Evolutionary conservation across 2,888 invertebrate species (phyloP).

Genomic region (Onthophagus sagittarius): DNA sequence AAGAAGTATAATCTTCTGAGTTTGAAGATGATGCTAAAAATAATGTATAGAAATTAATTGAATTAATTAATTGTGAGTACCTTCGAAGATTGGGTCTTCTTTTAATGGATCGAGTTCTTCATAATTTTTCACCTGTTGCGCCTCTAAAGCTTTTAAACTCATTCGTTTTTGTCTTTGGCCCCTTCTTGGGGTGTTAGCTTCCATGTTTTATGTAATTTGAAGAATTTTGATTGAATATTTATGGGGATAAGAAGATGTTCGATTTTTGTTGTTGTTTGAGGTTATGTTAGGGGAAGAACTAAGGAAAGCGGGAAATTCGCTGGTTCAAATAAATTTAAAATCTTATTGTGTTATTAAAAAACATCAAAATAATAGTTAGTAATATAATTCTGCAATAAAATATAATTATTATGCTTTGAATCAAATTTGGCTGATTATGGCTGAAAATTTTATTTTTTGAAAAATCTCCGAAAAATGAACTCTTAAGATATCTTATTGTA

Average conservation of each 20-base stretch:
- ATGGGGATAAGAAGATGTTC: too few species aligned
- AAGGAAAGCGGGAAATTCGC: too few species aligned
- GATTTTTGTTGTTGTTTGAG: neutral
- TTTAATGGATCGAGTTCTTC: neutral
- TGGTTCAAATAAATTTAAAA: neutral
- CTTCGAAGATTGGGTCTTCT: neutral
- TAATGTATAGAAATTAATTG: neutral
- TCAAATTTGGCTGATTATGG: too few species aligned
- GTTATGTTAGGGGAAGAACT: too few species aligned
- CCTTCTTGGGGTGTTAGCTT: slow-evolving; percentile 10
- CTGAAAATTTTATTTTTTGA: too few species aligned
- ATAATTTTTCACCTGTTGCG: slow-evolving; percentile 1
- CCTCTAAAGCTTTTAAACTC: slow-evolving; percentile 18
- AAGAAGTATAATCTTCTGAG: slow-evolving; percentile 45
- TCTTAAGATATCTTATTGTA: too few species aligned
- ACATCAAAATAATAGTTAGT: too few species aligned
- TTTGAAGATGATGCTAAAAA: neutral
- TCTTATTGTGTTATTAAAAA: too few species aligned
- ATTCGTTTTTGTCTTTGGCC: slow-evolving; percentile 13
- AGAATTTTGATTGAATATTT: neutral
- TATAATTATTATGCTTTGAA: too few species aligned
- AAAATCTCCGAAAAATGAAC: too few species aligned
- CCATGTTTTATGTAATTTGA: neutral
- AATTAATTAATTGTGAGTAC: neutral
- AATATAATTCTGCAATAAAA: too few species aligned